Conservation (phyloP, 2,888 invertebrate genomes). For the Phortica okadai region DNA sequence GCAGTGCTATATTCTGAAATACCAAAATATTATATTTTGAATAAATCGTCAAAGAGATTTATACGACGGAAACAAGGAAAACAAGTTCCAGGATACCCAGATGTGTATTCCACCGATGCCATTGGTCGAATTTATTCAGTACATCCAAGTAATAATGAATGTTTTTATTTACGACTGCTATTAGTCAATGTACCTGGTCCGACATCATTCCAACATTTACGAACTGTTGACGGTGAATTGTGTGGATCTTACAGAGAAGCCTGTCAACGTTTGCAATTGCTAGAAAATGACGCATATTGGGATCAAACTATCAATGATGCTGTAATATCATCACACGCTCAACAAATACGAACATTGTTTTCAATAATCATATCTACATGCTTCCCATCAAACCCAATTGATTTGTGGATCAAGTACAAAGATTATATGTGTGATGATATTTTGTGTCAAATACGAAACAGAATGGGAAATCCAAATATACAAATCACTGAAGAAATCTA, state of each 20-base stretch:
- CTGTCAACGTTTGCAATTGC: background rate
- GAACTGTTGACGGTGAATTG: background rate
- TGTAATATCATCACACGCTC: slow-evolving; percentile 33
- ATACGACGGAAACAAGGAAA: too few relatives aligned
- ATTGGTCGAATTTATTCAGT: slow-evolving; percentile 69
- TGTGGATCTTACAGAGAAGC: background rate
- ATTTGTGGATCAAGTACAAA: slow-evolving; percentile 46
- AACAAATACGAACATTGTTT: slow-evolving; percentile 39
- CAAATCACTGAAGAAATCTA: too few relatives aligned
- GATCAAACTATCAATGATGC: slow-evolving; percentile 9
- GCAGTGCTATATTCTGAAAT: too few relatives aligned
- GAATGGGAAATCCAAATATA: slow-evolving; percentile 17
- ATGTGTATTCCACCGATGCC: slow-evolving; percentile 39
- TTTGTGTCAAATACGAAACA: slow-evolving; percentile 37
- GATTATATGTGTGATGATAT: slow-evolving; percentile 44
- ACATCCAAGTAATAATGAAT: slow-evolving; percentile 66
- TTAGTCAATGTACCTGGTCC: background rate
- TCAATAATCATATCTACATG: slow-evolving; percentile 27
- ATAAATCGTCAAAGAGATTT: too few relatives aligned
- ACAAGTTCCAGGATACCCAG: too few relatives aligned
- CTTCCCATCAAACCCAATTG: slow-evolving; percentile 29
- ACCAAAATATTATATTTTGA: too few relatives aligned
- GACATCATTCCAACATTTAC: slow-evolving; percentile 37
- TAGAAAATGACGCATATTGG: slow-evolving; percentile 7
- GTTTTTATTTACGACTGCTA: slow-evolving; percentile 59